Evolutionary conservation across 2,888 invertebrate species (phyloP).

Genomic region (Cantharis rufa): DNA sequence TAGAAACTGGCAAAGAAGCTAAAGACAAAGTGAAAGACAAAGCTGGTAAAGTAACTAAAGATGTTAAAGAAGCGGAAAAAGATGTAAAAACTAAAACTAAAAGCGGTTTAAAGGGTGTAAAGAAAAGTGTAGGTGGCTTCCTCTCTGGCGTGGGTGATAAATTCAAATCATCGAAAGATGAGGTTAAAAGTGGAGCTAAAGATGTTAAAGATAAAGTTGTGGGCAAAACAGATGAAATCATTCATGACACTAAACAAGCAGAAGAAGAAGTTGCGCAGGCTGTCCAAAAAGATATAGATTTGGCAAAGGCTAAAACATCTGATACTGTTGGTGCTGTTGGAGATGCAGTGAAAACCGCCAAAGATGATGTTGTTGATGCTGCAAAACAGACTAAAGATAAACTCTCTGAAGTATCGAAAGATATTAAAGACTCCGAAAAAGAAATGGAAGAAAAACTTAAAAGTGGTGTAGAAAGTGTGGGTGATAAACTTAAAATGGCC

Average conservation of each 20-base stretch:
- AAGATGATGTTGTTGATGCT: slow-evolving; percentile 24
- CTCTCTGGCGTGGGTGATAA: background rate
- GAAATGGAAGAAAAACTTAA: slow-evolving; percentile 37
- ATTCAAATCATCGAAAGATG: background rate
- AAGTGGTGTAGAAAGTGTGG: background rate
- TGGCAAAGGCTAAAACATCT: background rate
- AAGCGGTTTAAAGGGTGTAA: background rate
- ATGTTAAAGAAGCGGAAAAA: slow-evolving; percentile 22
- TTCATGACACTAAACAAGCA: background rate
- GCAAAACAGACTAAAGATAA: slow-evolving; percentile 6
- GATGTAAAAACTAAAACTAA: slow-evolving; percentile 10
- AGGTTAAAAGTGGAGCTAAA: slow-evolving; percentile 1
- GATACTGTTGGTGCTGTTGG: slow-evolving; percentile 16
- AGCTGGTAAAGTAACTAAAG: slow-evolving; percentile 32
- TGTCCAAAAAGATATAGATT: background rate
- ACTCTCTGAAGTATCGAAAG: background rate
- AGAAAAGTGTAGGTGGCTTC: background rate
- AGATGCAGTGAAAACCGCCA: background rate
- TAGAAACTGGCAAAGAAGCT: slow-evolving; percentile 7
- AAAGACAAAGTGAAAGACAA: slow-evolving; percentile 37
- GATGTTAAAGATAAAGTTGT: slow-evolving; percentile 34
- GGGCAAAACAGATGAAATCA: slow-evolving; percentile 34
- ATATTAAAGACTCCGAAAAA: slow-evolving; percentile 3
- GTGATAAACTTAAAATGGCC: background rate
- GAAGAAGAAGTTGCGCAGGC: slow-evolving; percentile 1